phyloP scores from a whole-genome alignment of 1,140 invertebrate species.

The Drosophila ananassae region DNA sequence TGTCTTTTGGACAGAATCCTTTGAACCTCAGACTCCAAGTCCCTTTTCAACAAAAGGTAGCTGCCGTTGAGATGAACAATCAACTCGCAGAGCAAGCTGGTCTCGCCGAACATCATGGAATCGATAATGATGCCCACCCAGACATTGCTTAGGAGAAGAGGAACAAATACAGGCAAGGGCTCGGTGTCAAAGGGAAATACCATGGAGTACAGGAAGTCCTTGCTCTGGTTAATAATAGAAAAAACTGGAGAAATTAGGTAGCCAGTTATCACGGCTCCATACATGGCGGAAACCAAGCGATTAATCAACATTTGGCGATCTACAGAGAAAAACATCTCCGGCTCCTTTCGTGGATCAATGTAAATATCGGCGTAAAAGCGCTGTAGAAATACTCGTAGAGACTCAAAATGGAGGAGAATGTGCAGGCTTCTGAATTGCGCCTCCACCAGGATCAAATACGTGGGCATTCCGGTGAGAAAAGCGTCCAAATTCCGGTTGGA shows the following conservation, averaged over 20 bases:
- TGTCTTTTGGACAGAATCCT: conserved; percentile 26
- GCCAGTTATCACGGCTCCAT: conserved; percentile 40
- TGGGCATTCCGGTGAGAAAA: conserved; percentile 68
- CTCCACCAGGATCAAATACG: conserved; percentile 71
- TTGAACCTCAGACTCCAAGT: conserved; percentile 30
- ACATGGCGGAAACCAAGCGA: conserved; percentile 53
- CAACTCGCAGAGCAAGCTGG: conserved; percentile 57
- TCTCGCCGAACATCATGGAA: conserved; percentile 65
- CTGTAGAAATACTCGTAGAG: conserved; percentile 52
- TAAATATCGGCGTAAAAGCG: conserved; percentile 64
- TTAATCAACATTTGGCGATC: conserved; percentile 38
- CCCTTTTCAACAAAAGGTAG: conserved; percentile 52
- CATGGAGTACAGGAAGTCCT: conserved; percentile 64
- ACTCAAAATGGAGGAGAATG: conserved; percentile 16
- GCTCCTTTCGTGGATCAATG: conserved; percentile 45
- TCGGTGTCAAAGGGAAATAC: conserved; percentile 48
- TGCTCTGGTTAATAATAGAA: conserved; percentile 31
- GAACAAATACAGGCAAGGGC: conserved; percentile 54
- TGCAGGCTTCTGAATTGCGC: conserved; percentile 54
- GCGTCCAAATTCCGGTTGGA: conserved; percentile 56
- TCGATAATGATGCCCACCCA: conserved; percentile 66
- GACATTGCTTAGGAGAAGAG: conserved; percentile 52
- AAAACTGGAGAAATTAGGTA: conserved; percentile 47
- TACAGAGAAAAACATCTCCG: conserved; percentile 32
- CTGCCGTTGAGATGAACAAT: conserved; percentile 65